phyloP scores from a whole-genome alignment of 1,140 invertebrate species.

The Pogonus chalceus region DNA sequence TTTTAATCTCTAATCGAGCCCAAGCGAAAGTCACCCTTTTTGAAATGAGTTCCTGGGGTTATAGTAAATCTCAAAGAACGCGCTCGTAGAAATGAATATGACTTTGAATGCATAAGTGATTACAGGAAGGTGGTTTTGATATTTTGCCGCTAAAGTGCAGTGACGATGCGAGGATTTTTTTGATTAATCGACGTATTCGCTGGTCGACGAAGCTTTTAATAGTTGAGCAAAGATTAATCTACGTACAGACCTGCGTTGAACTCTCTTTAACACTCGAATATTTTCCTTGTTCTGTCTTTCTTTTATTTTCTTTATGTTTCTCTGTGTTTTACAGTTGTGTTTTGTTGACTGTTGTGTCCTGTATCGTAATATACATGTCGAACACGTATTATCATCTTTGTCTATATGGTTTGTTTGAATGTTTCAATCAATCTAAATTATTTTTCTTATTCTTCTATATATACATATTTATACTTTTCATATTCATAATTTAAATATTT shows the following conservation, averaged over 20 bases:
- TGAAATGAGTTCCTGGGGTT: slow-evolving; percentile 4
- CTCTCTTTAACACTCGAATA: too few species aligned
- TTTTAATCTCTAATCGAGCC: slow-evolving; percentile 21
- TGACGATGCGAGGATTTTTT: background rate
- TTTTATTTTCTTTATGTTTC: too few species aligned
- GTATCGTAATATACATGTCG: too few species aligned
- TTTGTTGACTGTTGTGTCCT: too few species aligned
- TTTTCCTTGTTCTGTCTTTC: too few species aligned
- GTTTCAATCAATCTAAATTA: too few species aligned
- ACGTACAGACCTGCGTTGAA: background rate
- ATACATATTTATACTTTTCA: too few species aligned
- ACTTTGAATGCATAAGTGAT: slow-evolving; percentile 13
- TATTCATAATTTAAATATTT: too few species aligned
- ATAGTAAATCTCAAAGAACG: slow-evolving; percentile 8
- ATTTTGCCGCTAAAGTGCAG: background rate
- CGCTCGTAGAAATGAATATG: background rate
- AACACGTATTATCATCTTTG: too few species aligned
- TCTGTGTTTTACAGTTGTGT: too few species aligned
- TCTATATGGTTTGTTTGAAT: too few species aligned
- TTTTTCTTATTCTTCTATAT: too few species aligned
- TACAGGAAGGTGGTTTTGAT: slow-evolving; percentile 14
- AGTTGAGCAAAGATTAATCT: slow-evolving; percentile 5
- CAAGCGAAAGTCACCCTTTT: slow-evolving; percentile 4
- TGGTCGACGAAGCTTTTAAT: background rate
- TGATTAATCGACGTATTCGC: background rate